Evolutionary conservation across 2,113 vertebrate species (phyloP).

Genomic region (Saguinus midas): DNA sequence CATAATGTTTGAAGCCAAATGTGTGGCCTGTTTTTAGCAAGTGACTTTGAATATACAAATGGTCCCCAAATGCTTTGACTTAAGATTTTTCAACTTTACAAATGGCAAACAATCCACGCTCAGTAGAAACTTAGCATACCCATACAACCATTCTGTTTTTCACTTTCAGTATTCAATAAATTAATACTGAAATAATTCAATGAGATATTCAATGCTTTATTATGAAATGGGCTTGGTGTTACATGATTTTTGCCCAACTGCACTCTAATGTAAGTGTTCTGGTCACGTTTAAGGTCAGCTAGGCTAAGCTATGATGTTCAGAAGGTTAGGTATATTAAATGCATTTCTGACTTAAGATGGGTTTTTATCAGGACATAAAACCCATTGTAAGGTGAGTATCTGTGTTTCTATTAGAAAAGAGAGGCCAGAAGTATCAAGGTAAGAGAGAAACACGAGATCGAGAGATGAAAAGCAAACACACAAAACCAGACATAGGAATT

Average conservation of each 20-base stretch:
- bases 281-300: background rate
- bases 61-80: background rate
- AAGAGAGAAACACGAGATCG: background rate
- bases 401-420: constrained; percentile 34
- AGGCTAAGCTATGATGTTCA: background rate
- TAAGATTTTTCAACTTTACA: background rate
- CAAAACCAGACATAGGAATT: background rate
- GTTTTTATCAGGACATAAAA: background rate
- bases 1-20: constrained; percentile 4
- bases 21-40: background rate
- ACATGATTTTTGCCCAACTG: background rate
- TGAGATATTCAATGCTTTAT: background rate
- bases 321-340: background rate
- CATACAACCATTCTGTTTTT: background rate
- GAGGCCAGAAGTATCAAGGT: background rate
- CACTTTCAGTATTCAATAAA: background rate
- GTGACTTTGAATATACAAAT: constrained; percentile 17
- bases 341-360: background rate
- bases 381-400: background rate
- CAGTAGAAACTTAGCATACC: background rate
- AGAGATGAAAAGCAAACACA: background rate
- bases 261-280: background rate
- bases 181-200: background rate
- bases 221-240: background rate
- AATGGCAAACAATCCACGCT: background rate